A percentile compares a stretch with the other conserved stretches of the same genome.
Evolutionary conservation across 1,140 invertebrate species (phyloP).

Genomic region (Monochamus saltuarius): DNA sequence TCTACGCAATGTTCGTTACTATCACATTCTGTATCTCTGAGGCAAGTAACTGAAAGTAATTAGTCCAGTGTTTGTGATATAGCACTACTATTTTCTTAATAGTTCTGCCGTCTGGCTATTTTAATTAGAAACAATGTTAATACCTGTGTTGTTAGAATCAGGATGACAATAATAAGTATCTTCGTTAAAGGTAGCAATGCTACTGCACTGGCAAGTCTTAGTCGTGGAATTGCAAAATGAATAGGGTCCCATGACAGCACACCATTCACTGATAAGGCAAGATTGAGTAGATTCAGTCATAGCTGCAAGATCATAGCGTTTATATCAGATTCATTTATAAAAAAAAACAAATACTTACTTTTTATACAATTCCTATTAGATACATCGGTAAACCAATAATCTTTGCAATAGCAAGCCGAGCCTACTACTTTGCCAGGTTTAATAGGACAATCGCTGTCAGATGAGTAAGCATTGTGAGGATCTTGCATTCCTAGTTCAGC

Average conservation of each 20-base stretch:
- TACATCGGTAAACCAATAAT: slow-evolving; percentile 26
- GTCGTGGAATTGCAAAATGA: slow-evolving; percentile 24
- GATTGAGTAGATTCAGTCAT: slow-evolving; percentile 19
- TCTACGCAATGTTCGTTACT: slow-evolving; percentile 4
- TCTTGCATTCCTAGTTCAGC: slow-evolving; percentile 23
- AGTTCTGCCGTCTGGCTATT: not conserved
- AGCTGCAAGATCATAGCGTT: slow-evolving; percentile 12
- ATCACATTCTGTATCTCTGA: slow-evolving; percentile 4
- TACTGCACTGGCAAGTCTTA: slow-evolving; percentile 22
- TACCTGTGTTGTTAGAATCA: not conserved
- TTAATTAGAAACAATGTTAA: not conserved
- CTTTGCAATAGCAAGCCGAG: slow-evolving; percentile 24
- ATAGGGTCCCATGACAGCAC: slow-evolving; percentile 28
- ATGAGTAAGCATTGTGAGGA: not conserved
- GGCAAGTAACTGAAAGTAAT: slow-evolving; percentile 9
- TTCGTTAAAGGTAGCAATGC: slow-evolving; percentile 17
- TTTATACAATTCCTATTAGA: slow-evolving; percentile 29
- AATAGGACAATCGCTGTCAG: slow-evolving; percentile 22
- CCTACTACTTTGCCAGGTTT: slow-evolving; percentile 18
- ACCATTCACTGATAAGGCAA: slow-evolving; percentile 31
- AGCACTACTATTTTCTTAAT: not conserved
- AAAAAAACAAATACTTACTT: slow-evolving; percentile 14
- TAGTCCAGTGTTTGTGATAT: not conserved
- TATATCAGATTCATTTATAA: too few relatives aligned
- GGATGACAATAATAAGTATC: slow-evolving; percentile 21